phyloP scores from a whole-genome alignment of 2,113 vertebrate species.

The Geothlypis trichas region DNA sequence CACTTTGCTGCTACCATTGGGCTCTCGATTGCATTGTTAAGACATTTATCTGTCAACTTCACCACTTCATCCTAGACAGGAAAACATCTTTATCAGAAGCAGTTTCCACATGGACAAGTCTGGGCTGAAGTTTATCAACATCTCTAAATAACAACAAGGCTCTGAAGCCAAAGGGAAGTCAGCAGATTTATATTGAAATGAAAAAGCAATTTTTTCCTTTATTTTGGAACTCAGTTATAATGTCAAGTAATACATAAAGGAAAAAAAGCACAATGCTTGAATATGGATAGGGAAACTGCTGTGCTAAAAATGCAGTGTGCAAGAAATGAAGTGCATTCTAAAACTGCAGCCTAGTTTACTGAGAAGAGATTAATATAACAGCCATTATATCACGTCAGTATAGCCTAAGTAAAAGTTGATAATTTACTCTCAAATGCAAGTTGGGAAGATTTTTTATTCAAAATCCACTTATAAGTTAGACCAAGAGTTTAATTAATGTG shows the following conservation, averaged over 20 bases:
- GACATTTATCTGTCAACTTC: constrained; percentile 89
- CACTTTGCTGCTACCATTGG: constrained; percentile 65
- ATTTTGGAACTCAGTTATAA: not conserved
- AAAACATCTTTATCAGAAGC: constrained; percentile 6
- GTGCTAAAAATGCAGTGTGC: not conserved
- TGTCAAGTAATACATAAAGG: not conserved
- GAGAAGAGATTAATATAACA: not conserved
- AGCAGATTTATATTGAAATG: not conserved
- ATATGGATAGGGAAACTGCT: not conserved
- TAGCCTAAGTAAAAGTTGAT: not conserved
- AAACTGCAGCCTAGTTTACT: not conserved
- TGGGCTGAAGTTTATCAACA: not conserved
- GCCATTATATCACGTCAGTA: not conserved
- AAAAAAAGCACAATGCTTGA: not conserved
- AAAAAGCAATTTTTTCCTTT: not conserved
- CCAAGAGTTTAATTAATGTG: not conserved
- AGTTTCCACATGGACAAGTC: not conserved
- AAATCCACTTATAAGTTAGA: not conserved
- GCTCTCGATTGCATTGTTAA: constrained; percentile 84
- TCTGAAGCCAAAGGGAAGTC: not conserved
- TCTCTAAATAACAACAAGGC: not conserved
- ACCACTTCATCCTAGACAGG: constrained; percentile 83
- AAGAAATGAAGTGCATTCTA: not conserved
- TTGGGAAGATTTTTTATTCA: not conserved
- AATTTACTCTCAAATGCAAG: not conserved